phyloP scores from a whole-genome alignment of 2,113 vertebrate genomes.

The Sapayoa aenigma region DNA sequence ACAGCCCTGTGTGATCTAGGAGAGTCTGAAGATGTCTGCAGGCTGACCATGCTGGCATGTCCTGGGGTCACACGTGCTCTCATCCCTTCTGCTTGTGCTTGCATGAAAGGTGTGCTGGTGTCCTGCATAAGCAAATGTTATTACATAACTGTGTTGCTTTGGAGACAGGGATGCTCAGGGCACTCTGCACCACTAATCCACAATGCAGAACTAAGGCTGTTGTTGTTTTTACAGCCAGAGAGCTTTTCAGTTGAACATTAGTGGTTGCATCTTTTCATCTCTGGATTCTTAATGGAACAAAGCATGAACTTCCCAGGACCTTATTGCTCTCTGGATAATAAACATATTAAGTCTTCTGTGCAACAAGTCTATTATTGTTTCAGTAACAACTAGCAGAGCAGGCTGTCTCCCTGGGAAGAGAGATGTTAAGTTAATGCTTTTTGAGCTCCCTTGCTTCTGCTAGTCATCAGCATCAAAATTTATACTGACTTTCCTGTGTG shows the following conservation, averaged over 20 bases:
- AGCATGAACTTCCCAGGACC: neutral
- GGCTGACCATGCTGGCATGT: rapidly evolving
- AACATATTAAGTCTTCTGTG: neutral
- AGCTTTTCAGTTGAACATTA: neutral
- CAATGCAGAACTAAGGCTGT: rapidly evolving
- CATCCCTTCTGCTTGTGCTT: rapidly evolving
- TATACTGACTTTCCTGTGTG: neutral
- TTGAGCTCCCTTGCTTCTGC: neutral
- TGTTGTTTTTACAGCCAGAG: neutral
- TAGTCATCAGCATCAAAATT: neutral
- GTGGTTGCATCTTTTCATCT: neutral
- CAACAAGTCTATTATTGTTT: neutral
- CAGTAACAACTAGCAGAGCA: neutral
- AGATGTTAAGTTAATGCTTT: neutral
- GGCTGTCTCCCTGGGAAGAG: neutral
- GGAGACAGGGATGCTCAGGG: neutral
- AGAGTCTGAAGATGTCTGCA: neutral
- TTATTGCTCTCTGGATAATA: neutral
- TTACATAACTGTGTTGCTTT: neutral
- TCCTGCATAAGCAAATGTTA: rapidly evolving
- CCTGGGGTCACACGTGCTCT: rapidly evolving
- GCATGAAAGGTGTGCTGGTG: neutral
- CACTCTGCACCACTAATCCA: neutral
- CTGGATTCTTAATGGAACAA: neutral
- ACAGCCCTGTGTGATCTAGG: too few species aligned